Evolutionary conservation across 2,113 vertebrate genomes (phyloP).

Genomic region (Lipophrys pholis): DNA sequence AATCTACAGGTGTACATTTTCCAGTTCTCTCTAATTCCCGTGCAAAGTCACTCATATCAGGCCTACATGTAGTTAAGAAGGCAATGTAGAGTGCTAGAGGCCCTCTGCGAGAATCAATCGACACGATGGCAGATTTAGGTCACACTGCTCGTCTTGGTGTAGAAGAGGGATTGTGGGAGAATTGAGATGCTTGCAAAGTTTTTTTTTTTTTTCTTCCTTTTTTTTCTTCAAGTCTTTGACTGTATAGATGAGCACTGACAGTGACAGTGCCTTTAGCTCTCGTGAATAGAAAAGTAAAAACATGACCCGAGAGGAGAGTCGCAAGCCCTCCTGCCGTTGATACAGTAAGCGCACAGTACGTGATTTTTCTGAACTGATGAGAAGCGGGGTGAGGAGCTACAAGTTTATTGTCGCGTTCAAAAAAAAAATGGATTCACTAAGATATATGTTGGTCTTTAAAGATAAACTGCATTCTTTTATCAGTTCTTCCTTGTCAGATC

Average conservation of each 20-base stretch:
- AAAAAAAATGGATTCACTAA: constrained; percentile 34
- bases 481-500: constrained; percentile 4
- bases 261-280: constrained; percentile 64
- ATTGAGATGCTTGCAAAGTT: constrained; percentile 32
- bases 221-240: constrained; percentile 45
- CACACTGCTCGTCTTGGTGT: constrained; percentile 27
- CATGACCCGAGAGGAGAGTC: constrained; percentile 65
- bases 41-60: not conserved
- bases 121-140: constrained; percentile 29
- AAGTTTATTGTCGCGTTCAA: constrained; percentile 32
- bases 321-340: constrained; percentile 55
- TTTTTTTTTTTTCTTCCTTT: not conserved
- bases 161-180: constrained; percentile 32
- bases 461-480: constrained; percentile 2
- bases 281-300: constrained; percentile 71
- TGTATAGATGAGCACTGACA: constrained; percentile 51
- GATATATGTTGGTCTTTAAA: constrained; percentile 16
- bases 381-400: constrained; percentile 44
- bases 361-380: constrained; percentile 50
- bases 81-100: constrained; percentile 16
- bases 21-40: not conserved
- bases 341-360: constrained; percentile 69
- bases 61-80: constrained; percentile 16
- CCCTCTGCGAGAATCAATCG: constrained; percentile 23
- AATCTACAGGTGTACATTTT: not conserved